These are phyloP conservation scores for Elgaria multicarinata DNA, from an alignment of 2,113 vertebrate genomes.

Conservation along the genomic window DNA sequence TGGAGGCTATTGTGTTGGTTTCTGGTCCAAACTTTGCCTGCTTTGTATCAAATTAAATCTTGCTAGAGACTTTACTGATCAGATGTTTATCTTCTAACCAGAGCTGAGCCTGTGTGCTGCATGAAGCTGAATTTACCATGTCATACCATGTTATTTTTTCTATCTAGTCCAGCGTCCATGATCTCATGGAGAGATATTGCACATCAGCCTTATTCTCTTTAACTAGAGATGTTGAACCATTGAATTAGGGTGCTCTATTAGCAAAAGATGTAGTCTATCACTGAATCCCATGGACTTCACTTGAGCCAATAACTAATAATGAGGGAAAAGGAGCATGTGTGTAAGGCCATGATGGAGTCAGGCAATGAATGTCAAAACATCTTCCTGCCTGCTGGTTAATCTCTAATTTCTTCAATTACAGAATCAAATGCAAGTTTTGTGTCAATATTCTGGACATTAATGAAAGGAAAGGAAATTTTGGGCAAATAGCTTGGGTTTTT, in stretches of 20 bases:
- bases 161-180: neutral
- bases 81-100: neutral
- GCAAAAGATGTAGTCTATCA: too few species aligned
- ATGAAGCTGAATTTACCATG: neutral
- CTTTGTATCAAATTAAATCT: neutral
- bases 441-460: neutral
- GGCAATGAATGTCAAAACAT: neutral
- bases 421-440: constrained; percentile 7
- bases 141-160: neutral
- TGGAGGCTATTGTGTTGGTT: neutral
- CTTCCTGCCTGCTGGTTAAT: neutral
- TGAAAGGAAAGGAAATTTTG: neutral
- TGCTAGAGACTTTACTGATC: neutral
- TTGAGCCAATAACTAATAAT: neutral
- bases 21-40: neutral
- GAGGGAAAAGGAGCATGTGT: neutral
- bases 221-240: too few species aligned
- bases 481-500: neutral
- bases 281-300: too few species aligned
- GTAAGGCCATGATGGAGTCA: neutral
- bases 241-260: too few species aligned
- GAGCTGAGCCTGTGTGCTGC: neutral
- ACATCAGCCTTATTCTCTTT: too few species aligned
- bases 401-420: neutral
- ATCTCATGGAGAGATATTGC: too few species aligned